Base-by-base conservation (phyloP, 2,113 vertebrate genomes). In the Xenopus borealis region DNA sequence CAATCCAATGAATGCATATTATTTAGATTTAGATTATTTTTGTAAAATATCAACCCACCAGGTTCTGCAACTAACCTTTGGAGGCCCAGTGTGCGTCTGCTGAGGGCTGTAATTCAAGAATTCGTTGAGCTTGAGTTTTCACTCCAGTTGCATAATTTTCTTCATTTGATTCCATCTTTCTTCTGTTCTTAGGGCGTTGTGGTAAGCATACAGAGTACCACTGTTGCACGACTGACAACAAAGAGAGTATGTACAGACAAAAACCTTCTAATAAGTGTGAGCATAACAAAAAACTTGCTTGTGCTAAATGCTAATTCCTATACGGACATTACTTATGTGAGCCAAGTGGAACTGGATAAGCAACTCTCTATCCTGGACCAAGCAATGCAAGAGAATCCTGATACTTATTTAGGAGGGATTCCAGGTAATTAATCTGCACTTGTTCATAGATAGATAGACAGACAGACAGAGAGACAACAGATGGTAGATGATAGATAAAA, bases 321-420 rank as follows among this genome's bases (percentile, higher is more conserved):
- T 61, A 85, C 73, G 2, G 45, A 79, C 7, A 81, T 81, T 10
- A 78, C 40, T 67, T 91, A 83, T 78, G 71, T 85, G 0, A 69
- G 79, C 4, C 6, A 81, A 1, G 75, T 80, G 0, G 84, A 79
- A 33, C 83, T 94, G 9, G 80, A 77, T 59, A 68, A 67, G 53
- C 85, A 89, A 1, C 86, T 97, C 12, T 46, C 80, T 19, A 18
- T 73, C 62, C 88, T 99, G 67, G 91, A 96, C 71, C 72, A 78
- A 80, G 93, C 92, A 68, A 90, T 98, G 92, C 88, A 88, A 71
- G 78, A 74, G 61, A 78, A 82, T 0, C 23, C 98, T 78, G 75
- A 81, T 72, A 98, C 96, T 52, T 97, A 95, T 61, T 71, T 98
- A 65, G 96, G 95, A 7, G 97, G 97, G 30, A 80, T 98, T 84